Conservation (phyloP, 2,888 invertebrate species). For the Phymatocera aterrima region DNA sequence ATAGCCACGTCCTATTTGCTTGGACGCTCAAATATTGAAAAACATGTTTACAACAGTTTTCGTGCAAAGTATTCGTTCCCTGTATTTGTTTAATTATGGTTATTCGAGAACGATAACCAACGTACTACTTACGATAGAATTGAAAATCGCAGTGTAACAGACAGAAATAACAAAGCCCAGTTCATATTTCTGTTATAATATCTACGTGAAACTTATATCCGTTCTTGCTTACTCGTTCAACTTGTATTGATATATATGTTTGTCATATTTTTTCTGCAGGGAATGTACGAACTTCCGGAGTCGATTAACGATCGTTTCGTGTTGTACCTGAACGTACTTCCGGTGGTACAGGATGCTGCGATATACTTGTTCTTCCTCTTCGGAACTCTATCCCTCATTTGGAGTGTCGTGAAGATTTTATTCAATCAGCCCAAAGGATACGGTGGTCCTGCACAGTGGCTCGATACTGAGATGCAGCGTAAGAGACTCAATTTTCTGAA, state of each 20-base stretch:
- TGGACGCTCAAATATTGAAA: constrained; percentile 12
- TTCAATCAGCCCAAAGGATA: constrained; percentile 59
- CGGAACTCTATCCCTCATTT: constrained; percentile 76
- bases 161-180: neutral
- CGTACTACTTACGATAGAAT: neutral
- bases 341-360: constrained; percentile 78
- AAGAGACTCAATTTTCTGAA: constrained; percentile 64
- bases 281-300: constrained; percentile 82
- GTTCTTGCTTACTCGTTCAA: neutral
- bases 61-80: neutral
- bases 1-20: neutral
- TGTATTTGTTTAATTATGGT: neutral
- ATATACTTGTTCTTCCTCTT: constrained; percentile 78
- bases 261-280: constrained; percentile 76
- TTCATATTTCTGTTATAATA: neutral
- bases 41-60: constrained; percentile 36
- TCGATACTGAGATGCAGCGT: constrained; percentile 64
- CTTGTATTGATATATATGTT: constrained; percentile 40
- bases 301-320: constrained; percentile 81
- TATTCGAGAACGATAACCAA: neutral
- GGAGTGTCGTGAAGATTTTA: constrained; percentile 74
- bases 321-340: constrained; percentile 85
- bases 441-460: constrained; percentile 59
- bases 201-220: neutral
- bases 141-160: neutral